Evolutionary conservation across 35 echinoderm and acorn worm genomes (phyloP).

Genomic region (Ophioderma brevispina): DNA sequence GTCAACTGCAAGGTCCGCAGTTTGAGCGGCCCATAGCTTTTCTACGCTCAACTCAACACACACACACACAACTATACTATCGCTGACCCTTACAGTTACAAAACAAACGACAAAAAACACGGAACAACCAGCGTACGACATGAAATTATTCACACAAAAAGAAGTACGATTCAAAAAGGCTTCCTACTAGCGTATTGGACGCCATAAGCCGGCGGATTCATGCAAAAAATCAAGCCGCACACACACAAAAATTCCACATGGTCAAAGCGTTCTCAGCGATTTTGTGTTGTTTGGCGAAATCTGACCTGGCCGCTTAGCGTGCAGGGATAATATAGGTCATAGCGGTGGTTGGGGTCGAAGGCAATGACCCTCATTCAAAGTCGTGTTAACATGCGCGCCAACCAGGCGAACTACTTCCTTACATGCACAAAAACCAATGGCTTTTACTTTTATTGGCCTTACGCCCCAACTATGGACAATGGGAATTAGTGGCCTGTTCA

Average conservation of each 20-base stretch:
- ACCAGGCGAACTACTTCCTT: conserved; percentile 6
- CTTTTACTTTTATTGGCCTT: neutral
- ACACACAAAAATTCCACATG: neutral
- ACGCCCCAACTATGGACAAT: neutral
- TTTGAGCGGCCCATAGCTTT: neutral
- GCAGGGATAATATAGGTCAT: conserved; percentile 3
- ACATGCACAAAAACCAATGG: conserved; percentile 13
- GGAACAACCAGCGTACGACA: neutral
- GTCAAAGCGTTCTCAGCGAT: neutral
- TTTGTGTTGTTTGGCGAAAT: conserved; percentile 8
- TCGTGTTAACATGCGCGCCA: conserved; percentile 7
- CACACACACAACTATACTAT: neutral
- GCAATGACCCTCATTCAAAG: neutral
- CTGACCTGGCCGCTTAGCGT: conserved; percentile 10
- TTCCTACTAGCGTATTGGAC: neutral
- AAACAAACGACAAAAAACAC: neutral
- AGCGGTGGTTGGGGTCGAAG: neutral
- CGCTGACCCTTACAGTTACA: neutral
- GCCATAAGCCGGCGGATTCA: neutral
- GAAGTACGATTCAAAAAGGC: neutral
- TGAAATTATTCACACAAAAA: conserved; percentile 8
- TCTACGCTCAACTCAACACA: neutral
- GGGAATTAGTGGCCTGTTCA: neutral
- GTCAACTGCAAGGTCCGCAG: neutral
- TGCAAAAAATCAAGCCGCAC: neutral